phyloP scores from a whole-genome alignment of 1,140 invertebrate genomes.

The Hermetia illucens region DNA sequence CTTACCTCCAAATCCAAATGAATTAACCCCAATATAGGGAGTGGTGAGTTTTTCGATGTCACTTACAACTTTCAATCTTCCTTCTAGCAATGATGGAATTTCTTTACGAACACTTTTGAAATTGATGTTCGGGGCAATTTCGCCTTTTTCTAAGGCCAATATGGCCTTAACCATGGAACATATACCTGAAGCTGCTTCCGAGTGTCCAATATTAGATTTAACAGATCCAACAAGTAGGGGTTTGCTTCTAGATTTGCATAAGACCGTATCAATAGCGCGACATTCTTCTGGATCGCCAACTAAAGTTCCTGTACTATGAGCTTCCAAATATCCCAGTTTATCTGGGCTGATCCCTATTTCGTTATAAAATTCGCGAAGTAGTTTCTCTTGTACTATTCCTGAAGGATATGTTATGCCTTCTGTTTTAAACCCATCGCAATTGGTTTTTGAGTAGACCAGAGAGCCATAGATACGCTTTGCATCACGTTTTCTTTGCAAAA shows the following conservation, averaged over 20 bases:
- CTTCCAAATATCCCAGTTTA: slow-evolving; percentile 69
- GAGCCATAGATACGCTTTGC: slow-evolving; percentile 64
- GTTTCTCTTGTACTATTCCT: slow-evolving; percentile 58
- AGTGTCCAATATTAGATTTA: slow-evolving; percentile 89
- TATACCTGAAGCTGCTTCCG: slow-evolving; percentile 77
- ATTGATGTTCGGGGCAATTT: slow-evolving; percentile 69
- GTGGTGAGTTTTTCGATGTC: slow-evolving; percentile 47
- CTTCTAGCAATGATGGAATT: slow-evolving; percentile 55
- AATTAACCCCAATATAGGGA: slow-evolving; percentile 56
- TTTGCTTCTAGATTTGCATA: slow-evolving; percentile 48
- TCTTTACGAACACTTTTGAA: slow-evolving; percentile 54
- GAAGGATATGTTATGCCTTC: slow-evolving; percentile 87
- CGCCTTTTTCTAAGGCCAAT: slow-evolving; percentile 56
- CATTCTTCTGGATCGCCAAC: slow-evolving; percentile 82
- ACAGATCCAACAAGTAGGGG: slow-evolving; percentile 77
- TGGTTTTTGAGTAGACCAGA: slow-evolving; percentile 39
- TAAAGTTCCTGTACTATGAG: slow-evolving; percentile 74
- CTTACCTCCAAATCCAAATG: slow-evolving; percentile 75
- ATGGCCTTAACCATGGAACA: slow-evolving; percentile 70
- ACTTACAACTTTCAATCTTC: slow-evolving; percentile 52
- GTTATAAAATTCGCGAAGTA: slow-evolving; percentile 75
- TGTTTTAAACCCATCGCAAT: slow-evolving; percentile 80
- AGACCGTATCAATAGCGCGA: slow-evolving; percentile 66
- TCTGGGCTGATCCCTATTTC: slow-evolving; percentile 63
- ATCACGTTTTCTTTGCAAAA: slow-evolving; percentile 66